Evolutionary conservation across 2,113 vertebrate species (phyloP).

Genomic region (Pseudorhombus dupliciocellatus): DNA sequence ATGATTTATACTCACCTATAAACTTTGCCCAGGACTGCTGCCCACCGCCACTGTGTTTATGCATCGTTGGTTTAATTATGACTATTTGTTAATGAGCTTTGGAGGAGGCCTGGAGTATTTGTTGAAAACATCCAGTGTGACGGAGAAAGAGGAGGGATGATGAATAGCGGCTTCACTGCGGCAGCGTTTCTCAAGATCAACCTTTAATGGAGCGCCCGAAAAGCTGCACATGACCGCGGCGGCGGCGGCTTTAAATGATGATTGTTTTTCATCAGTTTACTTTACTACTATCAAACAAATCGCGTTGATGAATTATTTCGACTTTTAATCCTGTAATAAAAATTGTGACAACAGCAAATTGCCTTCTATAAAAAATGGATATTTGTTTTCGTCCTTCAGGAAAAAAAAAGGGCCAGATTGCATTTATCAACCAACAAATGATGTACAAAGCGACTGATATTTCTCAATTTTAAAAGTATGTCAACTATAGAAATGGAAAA

Average conservation of each 20-base stretch:
- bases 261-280: conserved; percentile 25
- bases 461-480: neutral
- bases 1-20: conserved; percentile 69
- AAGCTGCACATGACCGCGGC: neutral
- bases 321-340: neutral
- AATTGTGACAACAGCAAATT: neutral
- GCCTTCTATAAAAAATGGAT: neutral
- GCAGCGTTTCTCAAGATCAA: conserved; percentile 11
- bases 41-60: conserved; percentile 39
- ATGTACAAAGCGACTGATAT: neutral
- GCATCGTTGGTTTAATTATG: conserved; percentile 63
- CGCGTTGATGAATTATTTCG: neutral
- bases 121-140: conserved; percentile 29
- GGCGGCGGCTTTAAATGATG: conserved; percentile 1
- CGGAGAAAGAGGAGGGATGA: conserved; percentile 17
- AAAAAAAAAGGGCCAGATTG: neutral
- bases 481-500: neutral
- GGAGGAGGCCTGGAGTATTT: conserved; percentile 10
- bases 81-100: conserved; percentile 55
- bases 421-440: neutral
- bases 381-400: too few species aligned
- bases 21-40: conserved; percentile 50
- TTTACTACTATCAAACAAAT: neutral
- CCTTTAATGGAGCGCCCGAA: conserved; percentile 10
- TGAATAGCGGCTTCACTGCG: conserved; percentile 16